These are phyloP conservation scores for Sarcophaga caerulescens DNA, from an alignment of 2,888 invertebrate genomes.

Conservation along the genomic window DNA sequence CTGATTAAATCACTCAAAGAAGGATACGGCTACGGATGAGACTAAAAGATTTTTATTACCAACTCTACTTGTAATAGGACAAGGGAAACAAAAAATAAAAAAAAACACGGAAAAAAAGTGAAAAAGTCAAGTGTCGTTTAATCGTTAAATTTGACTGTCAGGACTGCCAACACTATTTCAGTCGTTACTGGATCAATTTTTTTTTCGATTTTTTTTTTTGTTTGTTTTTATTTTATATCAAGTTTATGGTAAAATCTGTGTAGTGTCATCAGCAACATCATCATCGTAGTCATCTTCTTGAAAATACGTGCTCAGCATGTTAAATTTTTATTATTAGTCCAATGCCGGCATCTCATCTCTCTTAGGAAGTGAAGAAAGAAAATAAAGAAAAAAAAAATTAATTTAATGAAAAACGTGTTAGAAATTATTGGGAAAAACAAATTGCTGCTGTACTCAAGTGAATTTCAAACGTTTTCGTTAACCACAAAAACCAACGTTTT, in stretches of 20 bases:
- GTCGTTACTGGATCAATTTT: conserved; percentile 54
- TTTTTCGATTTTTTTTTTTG: neutral
- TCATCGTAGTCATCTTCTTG: conserved; percentile 19
- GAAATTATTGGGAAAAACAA: conserved; percentile 50
- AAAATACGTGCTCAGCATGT: conserved; percentile 52
- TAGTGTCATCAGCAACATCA: conserved; percentile 58
- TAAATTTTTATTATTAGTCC: conserved; percentile 21
- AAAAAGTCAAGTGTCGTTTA: conserved; percentile 54
- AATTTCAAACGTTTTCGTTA: conserved; percentile 4
- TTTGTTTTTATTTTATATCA: too few relatives aligned
- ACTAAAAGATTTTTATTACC: conserved; percentile 44
- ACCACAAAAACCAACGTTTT: neutral
- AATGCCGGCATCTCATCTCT: neutral
- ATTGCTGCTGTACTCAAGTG: conserved; percentile 25
- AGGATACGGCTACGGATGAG: conserved; percentile 8
- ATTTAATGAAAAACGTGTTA: conserved; percentile 62
- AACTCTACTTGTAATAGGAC: neutral
- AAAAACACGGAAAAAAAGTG: neutral
- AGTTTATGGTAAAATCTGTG: conserved; percentile 61
- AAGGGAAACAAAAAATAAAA: neutral
- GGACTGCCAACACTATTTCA: conserved; percentile 33
- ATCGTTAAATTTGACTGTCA: conserved; percentile 55
- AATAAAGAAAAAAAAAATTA: conserved; percentile 37
- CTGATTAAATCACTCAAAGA: conserved; percentile 43
- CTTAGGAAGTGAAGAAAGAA: neutral